Percentiles rank a stretch among this genome's conserved stretches.
Conservation (phyloP, 2,888 invertebrate genomes). For the Thymelicus sylvestris region DNA sequence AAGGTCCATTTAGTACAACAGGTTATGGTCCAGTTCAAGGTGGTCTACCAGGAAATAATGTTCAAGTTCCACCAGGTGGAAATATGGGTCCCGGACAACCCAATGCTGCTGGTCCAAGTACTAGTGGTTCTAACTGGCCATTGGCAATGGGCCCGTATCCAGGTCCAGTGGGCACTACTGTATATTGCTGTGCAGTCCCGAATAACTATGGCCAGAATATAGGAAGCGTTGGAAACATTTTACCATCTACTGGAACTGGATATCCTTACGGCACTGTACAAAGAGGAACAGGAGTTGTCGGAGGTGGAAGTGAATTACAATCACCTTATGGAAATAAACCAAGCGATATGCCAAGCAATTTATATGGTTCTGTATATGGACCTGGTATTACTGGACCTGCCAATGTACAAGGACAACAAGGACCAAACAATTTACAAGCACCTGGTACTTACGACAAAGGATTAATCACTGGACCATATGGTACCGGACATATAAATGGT, state of each 20-base stretch:
- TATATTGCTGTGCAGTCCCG: conserved; percentile 46
- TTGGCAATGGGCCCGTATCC: conserved; percentile 42
- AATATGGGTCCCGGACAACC: background rate
- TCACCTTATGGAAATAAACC: background rate
- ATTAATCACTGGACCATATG: background rate
- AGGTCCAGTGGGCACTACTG: conserved; percentile 43
- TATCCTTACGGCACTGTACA: conserved; percentile 29
- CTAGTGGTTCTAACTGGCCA: conserved; percentile 39
- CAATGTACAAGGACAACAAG: background rate
- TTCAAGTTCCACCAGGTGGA: too few species aligned
- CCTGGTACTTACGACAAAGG: background rate
- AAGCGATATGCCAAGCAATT: conserved; percentile 5
- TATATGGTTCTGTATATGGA: conserved; percentile 19
- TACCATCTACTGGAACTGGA: conserved; percentile 30
- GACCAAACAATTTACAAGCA: background rate
- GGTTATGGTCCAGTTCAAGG: background rate
- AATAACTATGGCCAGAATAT: conserved; percentile 29
- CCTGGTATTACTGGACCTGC: conserved; percentile 5
- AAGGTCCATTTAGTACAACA: background rate
- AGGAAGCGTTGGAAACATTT: conserved; percentile 19
- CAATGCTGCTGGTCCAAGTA: background rate
- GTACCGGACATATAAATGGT: background rate
- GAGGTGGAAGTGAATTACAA: background rate
- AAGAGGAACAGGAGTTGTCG: background rate
- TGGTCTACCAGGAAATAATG: background rate